Conservation (phyloP, 2,888 invertebrate genomes). For the Pristionchus arcanus region DNA sequence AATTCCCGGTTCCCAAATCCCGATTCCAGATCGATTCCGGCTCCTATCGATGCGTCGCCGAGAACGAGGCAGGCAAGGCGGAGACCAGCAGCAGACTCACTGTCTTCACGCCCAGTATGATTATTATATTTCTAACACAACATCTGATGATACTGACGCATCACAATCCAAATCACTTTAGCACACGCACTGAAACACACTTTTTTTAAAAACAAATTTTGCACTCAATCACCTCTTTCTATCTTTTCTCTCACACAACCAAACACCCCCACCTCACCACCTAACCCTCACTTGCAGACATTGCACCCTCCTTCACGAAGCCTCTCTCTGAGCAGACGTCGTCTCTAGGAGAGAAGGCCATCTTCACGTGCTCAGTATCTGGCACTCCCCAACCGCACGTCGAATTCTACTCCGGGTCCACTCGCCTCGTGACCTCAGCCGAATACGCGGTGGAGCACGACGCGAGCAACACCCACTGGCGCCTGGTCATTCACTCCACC, state of each 20-base stretch:
- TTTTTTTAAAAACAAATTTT: too few species aligned
- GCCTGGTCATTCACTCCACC: slow-evolving; percentile 81
- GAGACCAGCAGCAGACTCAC: slow-evolving; percentile 69
- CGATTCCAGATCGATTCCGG: slow-evolving; percentile 82
- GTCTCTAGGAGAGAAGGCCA: slow-evolving; percentile 73
- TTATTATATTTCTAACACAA: neutral
- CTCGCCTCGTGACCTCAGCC: slow-evolving; percentile 64
- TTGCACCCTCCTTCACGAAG: slow-evolving; percentile 76
- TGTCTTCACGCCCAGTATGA: slow-evolving; percentile 46
- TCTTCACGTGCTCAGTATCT: slow-evolving; percentile 77
- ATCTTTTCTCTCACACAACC: too few species aligned
- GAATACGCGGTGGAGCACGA: slow-evolving; percentile 75
- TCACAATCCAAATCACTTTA: slow-evolving; percentile 1
- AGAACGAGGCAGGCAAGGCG: slow-evolving; percentile 75
- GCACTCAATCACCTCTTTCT: slow-evolving; percentile 35
- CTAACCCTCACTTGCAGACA: slow-evolving; percentile 68
- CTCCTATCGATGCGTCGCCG: slow-evolving; percentile 72
- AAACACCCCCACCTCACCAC: too few species aligned
- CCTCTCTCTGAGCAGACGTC: slow-evolving; percentile 71
- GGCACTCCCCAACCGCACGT: slow-evolving; percentile 77
- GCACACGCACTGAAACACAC: slow-evolving; percentile 31
- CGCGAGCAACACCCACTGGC: slow-evolving; percentile 76
- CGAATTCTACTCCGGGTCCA: slow-evolving; percentile 73
- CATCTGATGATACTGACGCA: neutral
- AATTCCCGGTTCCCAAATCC: neutral